Evolutionary conservation across 2,888 invertebrate genomes (phyloP), one percentile per base, ranked within the genome.

Genomic region (Prenolepis imparis): DNA sequence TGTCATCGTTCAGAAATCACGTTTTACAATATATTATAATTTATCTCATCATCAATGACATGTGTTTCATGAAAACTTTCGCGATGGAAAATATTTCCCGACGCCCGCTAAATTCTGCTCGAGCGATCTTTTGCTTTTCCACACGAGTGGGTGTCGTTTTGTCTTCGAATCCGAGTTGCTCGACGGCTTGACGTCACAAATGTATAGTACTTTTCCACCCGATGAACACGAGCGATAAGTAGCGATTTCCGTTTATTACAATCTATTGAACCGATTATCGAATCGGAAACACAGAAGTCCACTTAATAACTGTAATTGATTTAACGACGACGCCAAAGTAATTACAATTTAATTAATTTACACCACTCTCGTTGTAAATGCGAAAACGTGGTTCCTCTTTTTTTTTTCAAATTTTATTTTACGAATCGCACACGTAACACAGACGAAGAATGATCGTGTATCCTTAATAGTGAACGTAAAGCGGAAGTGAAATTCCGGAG

Each of bases 1-100:
- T 85, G 84, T 84, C 66, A 84, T 84, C 28, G 5, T 81, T 72
- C 36, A 72, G 36, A 61, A 52, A 32, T 72, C 15, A 70, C 41
- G 12, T 28, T 32, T 24, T 2, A 11, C 48, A 24, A 28, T 28
- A 36, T 61, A 24, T 41, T 28, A 36, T 18, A 52, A 41, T n/a
- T 55, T 63, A 15, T 4, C 44, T 32, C n/a, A 61, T 57, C n/a
- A 63, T 57, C 28, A 39, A n/a, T 4, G 55, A 52, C 11, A 1
- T 18, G 15, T 28, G 28, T 41, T 55, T n/a, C 21, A 18, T 36
- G 28, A 28, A 8, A 81, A 4, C 8, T 64, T 11, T 48, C n/a
- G 15, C n/a, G 18, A 11, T 11, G 15, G 28, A 57, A 36, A 39
- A 66, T 3, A 41, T 44, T 78, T 66, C n/a, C n/a, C 57, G 5